A percentile compares a stretch with the other conserved stretches of the same genome.
Conservation (phyloP, 2,113 vertebrate species). For the Leuciscus idus region DNA sequence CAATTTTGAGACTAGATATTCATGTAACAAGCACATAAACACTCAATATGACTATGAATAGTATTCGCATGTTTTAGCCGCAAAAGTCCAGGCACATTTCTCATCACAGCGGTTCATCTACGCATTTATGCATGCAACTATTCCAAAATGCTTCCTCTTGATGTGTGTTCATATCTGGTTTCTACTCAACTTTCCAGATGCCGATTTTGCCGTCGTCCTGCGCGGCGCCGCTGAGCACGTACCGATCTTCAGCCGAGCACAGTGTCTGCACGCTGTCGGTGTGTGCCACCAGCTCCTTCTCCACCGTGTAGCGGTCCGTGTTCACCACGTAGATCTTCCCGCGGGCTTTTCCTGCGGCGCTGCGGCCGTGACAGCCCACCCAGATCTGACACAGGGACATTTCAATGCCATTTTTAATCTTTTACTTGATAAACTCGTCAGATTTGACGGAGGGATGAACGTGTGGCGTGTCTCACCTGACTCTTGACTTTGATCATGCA, state of each 20-base stretch:
- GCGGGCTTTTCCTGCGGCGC: conserved; percentile 73
- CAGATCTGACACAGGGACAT: conserved; percentile 79
- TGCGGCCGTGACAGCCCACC: conserved; percentile 84
- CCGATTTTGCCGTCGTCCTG: conserved; percentile 90
- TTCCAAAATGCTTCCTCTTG: neutral
- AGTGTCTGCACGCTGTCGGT: conserved; percentile 79
- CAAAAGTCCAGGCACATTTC: neutral
- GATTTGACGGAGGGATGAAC: neutral
- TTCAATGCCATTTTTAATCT: neutral
- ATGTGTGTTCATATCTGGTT: neutral
- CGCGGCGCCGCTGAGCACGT: conserved; percentile 89
- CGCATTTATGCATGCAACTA: neutral
- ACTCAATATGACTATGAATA: neutral
- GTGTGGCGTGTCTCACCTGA: conserved; percentile 76
- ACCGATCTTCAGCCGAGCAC: conserved; percentile 91
- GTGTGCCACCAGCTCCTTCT: conserved; percentile 92
- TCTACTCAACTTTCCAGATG: conserved; percentile 93
- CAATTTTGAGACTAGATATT: neutral
- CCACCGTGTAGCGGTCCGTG: conserved; percentile 74
- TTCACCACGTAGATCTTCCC: conserved; percentile 92
- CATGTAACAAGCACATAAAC: neutral
- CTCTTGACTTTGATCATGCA: conserved; percentile 93
- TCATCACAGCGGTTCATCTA: neutral
- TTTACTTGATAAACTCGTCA: too few relatives aligned
- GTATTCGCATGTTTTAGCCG: neutral